Base-by-base conservation (phyloP, 2,888 invertebrate genomes). In the Sialis lutaria region DNA sequence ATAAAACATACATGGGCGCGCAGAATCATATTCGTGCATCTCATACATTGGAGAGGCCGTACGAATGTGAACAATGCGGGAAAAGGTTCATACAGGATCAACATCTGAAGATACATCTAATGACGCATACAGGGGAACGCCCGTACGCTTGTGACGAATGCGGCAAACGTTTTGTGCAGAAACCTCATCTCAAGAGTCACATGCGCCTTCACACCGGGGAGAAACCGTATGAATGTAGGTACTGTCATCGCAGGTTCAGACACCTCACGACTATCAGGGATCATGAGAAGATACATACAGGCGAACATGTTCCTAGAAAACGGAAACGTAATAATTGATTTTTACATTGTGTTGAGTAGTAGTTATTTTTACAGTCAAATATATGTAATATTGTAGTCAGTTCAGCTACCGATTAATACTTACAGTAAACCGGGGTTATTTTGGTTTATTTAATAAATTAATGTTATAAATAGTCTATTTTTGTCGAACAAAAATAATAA, bases 171-270 rank as follows among this genome's bases (percentile, higher is more conserved):
- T 43, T 43, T 33, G 33, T 34, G 12, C 43, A 43, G 9, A 43
- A 33, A 34, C 33, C 31, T 5, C 43, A 43, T 43, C 31, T 43
- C 12, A 34, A 33, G n/a, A 33, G 33, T 33, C 43, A 43, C 22
- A 32, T 31, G 32, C 33, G 32, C n/a, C 34, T 43, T 33, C 43
- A 43, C 34, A 43, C 43, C 10, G 43, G 43, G 12, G 34, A 31
- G 5, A 43, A 43, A 43, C 43, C 43, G 22, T 43, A 43, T 33
- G 31, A 43, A 12, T 43, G 43, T 43, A n/a, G 33, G 33, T 43
- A 31, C 9, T 43, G 43, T 34, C 33, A 33, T 9, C 33, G 33
- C 6, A 10, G 30, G 12, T 43, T 43, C 33, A 33, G 43, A 33
- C 43, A 43, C 10, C 34, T 43, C n/a, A 43, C 43, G 12, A 43